Evolutionary conservation across 1,140 invertebrate species (phyloP), one percentile per base, ranked within the genome.

Genomic region (Nephila pilipes): DNA sequence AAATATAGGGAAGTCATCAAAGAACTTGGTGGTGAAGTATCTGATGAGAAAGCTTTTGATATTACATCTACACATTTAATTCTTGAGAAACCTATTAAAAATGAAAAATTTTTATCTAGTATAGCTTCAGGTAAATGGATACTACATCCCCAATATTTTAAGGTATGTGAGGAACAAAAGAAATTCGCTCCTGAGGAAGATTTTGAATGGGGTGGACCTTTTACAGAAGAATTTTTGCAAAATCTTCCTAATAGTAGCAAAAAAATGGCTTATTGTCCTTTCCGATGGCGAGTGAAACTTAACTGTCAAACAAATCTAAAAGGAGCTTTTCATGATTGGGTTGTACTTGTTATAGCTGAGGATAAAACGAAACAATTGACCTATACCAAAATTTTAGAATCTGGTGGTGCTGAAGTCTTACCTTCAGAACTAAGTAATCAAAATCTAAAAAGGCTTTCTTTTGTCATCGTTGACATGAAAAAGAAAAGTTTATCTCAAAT

Each of bases 81-180:
- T 38, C 97, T 97, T 93, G 95, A 97, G 32, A 97, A 96, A 93
- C 97, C 97, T 0, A 96, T 96, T 22, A 96, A 98, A 94, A 98
- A 98, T 95, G 98, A 99, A 96, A 98, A 98, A 95, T 96, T 97
- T 95, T 96, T 99, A 2, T 97, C 97, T 3, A 97, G 97, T 94
- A 97, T 99, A 60, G 98, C 98, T 0, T 96, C 97, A 0, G 98
- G 98, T 38, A 97, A 98, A 95, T 99, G 98, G 98, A 96, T 99
- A 2, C 95, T 99, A 14, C 97, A 98, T 95, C 96, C 97, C 2
- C 96, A 97, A 0, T 99, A 98, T 95, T 95, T 99, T 14, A 96
- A 97, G 20, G 96, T 97, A 79, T 98, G 97, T 87, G 95, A 96
- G 29, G 95, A 96, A 55, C 96, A 96, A 22, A 96, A 97, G 0